Conservation (phyloP, 2,888 invertebrate genomes). For the Ectemnius cavifrons region DNA sequence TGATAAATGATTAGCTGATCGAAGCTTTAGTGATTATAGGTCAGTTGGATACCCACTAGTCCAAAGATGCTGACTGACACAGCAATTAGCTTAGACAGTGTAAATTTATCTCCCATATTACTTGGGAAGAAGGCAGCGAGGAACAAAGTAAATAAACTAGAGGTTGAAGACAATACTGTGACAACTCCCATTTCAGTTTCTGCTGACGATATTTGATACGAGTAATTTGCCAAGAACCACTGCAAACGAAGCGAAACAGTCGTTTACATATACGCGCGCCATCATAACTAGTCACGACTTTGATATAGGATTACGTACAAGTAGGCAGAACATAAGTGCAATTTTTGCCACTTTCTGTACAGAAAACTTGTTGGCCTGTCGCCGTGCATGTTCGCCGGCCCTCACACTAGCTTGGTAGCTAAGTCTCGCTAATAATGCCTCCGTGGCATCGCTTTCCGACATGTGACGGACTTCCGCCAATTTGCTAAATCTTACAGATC, state of each 20-base stretch:
- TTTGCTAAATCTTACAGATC: slow-evolving; percentile 94
- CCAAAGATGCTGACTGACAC: slow-evolving; percentile 88
- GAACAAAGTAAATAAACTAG: slow-evolving; percentile 92
- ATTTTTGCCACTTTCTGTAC: slow-evolving; percentile 89
- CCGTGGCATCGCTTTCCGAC: slow-evolving; percentile 94
- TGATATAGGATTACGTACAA: slow-evolving; percentile 81
- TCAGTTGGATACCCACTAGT: slow-evolving; percentile 81
- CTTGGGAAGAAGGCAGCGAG: slow-evolving; percentile 93
- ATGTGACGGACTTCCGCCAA: slow-evolving; percentile 93
- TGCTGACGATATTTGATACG: slow-evolving; percentile 92
- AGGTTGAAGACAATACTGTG: slow-evolving; percentile 92
- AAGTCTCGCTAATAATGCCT: slow-evolving; percentile 93
- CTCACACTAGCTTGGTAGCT: slow-evolving; percentile 96
- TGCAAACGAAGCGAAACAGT: slow-evolving; percentile 77
- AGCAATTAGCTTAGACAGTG: slow-evolving; percentile 90
- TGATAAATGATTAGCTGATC: slow-evolving; percentile 12
- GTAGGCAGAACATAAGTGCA: slow-evolving; percentile 90
- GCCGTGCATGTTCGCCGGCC: slow-evolving; percentile 87
- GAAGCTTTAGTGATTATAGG: background rate
- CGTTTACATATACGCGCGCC: background rate
- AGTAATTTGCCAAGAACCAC: slow-evolving; percentile 97
- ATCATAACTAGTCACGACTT: too few species aligned
- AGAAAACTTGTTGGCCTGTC: slow-evolving; percentile 88
- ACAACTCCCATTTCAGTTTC: slow-evolving; percentile 92
- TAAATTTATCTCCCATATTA: slow-evolving; percentile 89